Evolutionary conservation across 1,140 invertebrate genomes (phyloP).

Genomic region (Mercenaria mercenaria): DNA sequence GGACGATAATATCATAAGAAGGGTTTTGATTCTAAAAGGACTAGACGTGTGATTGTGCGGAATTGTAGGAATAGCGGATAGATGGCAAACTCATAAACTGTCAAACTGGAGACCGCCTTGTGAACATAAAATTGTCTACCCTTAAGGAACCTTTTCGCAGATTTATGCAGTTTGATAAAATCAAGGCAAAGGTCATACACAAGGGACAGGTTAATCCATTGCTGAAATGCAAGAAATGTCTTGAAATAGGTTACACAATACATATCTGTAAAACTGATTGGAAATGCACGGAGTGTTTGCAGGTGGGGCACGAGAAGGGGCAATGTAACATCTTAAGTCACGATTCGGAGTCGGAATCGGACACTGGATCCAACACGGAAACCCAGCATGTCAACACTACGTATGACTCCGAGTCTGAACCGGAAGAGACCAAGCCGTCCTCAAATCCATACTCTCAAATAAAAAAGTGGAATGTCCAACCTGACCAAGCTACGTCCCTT

Average conservation of each 20-base stretch:
- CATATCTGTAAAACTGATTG: background rate
- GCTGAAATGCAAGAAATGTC: background rate
- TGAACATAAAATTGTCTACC: background rate
- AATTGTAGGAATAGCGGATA: background rate
- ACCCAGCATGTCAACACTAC: no score
- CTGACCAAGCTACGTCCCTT: no score
- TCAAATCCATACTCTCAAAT: no score
- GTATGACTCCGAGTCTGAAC: no score
- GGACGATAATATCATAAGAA: background rate
- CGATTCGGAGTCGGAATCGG: background rate
- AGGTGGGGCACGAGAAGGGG: background rate
- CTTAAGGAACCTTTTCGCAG: background rate
- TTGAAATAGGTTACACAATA: background rate
- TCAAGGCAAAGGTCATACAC: constrained; percentile 3
- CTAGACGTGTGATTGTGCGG: background rate
- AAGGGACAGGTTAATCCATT: background rate
- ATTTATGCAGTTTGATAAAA: background rate
- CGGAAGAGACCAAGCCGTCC: no score
- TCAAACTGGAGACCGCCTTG: background rate
- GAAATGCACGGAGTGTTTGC: background rate
- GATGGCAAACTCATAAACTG: background rate
- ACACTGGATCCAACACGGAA: no score
- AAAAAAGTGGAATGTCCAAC: no score
- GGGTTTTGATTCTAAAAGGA: background rate
- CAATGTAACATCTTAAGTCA: background rate